A percentile compares a stretch with the other conserved stretches of the same genome.
Evolutionary conservation across 2,888 invertebrate species (phyloP).

Genomic region (Eupithecia abbreviata): DNA sequence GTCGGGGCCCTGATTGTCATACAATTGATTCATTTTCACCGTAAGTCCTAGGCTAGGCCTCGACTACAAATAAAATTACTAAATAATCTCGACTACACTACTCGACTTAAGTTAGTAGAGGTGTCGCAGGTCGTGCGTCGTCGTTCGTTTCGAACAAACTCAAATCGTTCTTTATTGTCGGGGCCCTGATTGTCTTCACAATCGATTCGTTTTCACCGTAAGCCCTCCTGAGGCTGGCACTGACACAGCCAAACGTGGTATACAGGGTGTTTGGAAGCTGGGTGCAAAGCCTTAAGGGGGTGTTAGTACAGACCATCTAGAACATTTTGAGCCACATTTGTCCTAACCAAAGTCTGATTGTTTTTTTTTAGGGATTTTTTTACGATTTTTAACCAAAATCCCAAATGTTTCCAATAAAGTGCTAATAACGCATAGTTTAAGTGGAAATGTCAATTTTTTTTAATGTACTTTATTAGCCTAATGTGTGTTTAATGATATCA

Average conservation of each 20-base stretch:
- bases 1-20: not conserved
- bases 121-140: not conserved
- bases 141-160: not conserved
- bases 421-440: no score
- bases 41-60: slow-evolving; percentile 44
- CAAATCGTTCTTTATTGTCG: not conserved
- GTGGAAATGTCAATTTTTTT: no score
- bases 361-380: no score
- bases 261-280: no score
- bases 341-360: no score
- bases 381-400: no score
- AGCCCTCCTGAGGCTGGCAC: slow-evolving; percentile 50
- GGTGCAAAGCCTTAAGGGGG: no score
- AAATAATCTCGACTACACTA: not conserved
- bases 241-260: not conserved
- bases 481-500: no score
- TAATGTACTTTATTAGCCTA: no score
- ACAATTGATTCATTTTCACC: slow-evolving; percentile 59
- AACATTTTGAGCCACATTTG: no score
- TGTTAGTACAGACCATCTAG: no score
- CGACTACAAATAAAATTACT: not conserved
- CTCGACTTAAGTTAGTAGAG: not conserved
- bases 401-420: no score
- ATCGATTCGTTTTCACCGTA: slow-evolving; percentile 73
- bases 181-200: slow-evolving; percentile 62